phyloP scores from a whole-genome alignment of 1,140 invertebrate species.

The Leptinotarsa texana region DNA sequence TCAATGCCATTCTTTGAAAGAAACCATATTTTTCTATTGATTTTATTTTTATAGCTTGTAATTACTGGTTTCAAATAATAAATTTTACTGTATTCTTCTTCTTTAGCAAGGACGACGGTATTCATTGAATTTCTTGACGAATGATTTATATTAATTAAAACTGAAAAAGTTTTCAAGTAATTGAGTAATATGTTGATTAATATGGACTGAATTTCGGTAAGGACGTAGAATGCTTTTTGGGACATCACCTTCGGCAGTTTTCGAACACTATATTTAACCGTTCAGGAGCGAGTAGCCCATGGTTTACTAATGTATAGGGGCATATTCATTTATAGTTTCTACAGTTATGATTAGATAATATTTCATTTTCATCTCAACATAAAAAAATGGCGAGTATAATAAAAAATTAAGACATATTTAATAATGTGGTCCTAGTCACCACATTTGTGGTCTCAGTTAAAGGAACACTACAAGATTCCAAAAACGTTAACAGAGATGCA shows the following conservation, averaged over 20 bases:
- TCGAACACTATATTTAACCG: no score
- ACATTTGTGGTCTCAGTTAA: no score
- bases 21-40: neutral
- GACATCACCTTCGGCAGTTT: neutral
- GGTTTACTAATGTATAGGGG: no score
- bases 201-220: neutral
- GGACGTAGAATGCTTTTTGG: neutral
- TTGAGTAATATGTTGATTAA: neutral
- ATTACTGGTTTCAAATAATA: neutral
- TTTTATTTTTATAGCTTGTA: constrained; percentile 1
- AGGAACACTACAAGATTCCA: no score
- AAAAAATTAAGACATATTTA: no score
- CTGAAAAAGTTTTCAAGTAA: neutral
- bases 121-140: neutral
- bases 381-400: no score
- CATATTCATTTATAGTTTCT: no score
- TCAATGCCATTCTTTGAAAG: neutral
- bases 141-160: constrained; percentile 7
- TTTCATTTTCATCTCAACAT: no score
- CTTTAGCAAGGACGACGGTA: neutral
- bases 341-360: no score
- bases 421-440: no score
- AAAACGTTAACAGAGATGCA: no score
- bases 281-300: no score
- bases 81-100: neutral